Conservation (phyloP, 2,113 vertebrate species). For the Menura novaehollandiae region DNA sequence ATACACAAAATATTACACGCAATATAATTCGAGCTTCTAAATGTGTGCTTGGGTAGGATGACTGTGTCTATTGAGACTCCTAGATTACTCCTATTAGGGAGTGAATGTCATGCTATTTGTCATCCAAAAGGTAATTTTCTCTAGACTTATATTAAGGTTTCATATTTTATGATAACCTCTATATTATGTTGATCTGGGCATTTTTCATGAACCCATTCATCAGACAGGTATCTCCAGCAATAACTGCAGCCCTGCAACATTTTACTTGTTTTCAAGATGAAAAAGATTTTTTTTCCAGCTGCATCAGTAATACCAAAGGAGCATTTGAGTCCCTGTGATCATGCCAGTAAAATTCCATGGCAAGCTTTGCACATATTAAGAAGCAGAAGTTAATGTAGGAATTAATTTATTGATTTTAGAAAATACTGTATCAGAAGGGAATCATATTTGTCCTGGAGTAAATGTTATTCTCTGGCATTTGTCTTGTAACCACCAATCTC, state of each 20-base stretch:
- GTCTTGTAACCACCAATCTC: neutral
- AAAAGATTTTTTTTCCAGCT: neutral
- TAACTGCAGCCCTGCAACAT: slow-evolving; percentile 4
- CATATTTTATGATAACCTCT: slow-evolving; percentile 41
- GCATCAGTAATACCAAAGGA: neutral
- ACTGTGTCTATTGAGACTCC: slow-evolving; percentile 22
- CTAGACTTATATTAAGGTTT: slow-evolving; percentile 31
- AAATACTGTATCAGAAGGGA: neutral
- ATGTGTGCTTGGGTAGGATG: neutral
- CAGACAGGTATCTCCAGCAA: neutral
- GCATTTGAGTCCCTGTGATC: neutral
- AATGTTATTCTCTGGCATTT: neutral
- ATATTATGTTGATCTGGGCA: slow-evolving; percentile 26
- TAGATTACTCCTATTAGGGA: slow-evolving; percentile 42
- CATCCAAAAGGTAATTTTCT: slow-evolving; percentile 46
- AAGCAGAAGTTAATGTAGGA: neutral
- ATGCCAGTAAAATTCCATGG: neutral
- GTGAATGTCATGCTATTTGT: slow-evolving; percentile 40
- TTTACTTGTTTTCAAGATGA: neutral
- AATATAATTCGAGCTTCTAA: slow-evolving; percentile 17
- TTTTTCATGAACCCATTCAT: slow-evolving; percentile 31
- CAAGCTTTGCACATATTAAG: neutral
- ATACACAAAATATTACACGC: slow-evolving; percentile 21
- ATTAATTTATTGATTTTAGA: neutral
- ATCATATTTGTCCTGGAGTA: neutral